Conservation (phyloP, 2,888 invertebrate genomes). For the Dorcus hopei region DNA sequence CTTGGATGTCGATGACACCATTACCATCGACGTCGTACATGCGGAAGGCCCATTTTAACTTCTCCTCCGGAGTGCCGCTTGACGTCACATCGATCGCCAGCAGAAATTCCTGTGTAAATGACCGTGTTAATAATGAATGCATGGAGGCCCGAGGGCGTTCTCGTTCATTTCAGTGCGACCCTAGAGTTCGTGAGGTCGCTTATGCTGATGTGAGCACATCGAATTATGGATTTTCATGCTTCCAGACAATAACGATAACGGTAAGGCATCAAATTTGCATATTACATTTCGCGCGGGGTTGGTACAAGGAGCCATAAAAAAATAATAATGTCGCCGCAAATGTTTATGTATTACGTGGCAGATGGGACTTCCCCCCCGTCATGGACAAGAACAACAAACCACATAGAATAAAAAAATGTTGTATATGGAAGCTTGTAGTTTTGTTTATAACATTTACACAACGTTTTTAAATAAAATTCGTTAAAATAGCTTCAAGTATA, state of each 20-base stretch:
- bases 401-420: no score
- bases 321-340: no score
- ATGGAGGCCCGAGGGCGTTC: constrained; percentile 9
- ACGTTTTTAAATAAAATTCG: no score
- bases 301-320: no score
- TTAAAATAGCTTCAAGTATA: no score
- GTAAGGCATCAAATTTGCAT: no score
- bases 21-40: constrained; percentile 99
- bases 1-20: constrained; percentile 96
- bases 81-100: constrained; percentile 97
- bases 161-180: constrained; percentile 16
- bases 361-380: no score
- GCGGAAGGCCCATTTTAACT: constrained; percentile 97
- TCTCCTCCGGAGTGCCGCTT: constrained; percentile 95
- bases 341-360: no score
- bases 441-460: no score
- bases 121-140: constrained; percentile 25
- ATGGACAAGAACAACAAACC: no score
- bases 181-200: neutral
- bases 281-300: no score
- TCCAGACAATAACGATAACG: neutral
- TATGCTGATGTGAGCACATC: neutral
- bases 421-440: no score
- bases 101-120: constrained; percentile 77
- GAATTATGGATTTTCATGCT: neutral